phyloP scores from a whole-genome alignment of 2,113 vertebrate species.

The Phainopepla nitens region DNA sequence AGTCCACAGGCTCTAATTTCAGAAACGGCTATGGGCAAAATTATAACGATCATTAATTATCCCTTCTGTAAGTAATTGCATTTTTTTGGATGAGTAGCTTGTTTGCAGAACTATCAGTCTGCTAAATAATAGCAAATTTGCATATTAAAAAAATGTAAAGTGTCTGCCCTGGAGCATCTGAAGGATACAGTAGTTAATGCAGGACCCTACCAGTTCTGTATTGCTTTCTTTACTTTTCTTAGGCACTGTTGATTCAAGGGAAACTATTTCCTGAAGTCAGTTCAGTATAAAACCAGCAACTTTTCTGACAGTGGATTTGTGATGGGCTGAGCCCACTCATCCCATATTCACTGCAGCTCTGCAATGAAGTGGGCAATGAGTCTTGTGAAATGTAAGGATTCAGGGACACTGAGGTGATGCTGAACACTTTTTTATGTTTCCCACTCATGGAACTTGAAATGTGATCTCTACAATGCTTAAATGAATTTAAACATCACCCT shows the following conservation, averaged over 20 bases:
- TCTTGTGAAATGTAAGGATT: not conserved
- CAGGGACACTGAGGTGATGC: not conserved
- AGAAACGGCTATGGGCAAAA: not conserved
- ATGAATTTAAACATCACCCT: not conserved
- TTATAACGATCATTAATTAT: not conserved
- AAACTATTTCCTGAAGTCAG: not conserved
- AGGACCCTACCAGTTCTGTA: not conserved
- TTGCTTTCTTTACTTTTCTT: not conserved
- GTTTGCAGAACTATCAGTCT: not conserved
- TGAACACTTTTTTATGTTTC: not conserved
- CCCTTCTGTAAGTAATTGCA: not conserved
- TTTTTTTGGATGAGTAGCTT: not conserved
- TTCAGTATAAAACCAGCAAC: not conserved
- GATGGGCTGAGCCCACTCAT: not conserved
- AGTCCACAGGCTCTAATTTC: not conserved
- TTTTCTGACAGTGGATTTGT: not conserved
- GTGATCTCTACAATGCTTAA: not conserved
- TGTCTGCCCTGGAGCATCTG: not conserved
- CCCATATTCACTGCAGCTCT: not conserved
- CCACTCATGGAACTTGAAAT: not conserved
- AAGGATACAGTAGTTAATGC: not conserved
- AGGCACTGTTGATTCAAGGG: not conserved
- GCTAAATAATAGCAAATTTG: not conserved
- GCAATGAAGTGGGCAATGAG: not conserved
- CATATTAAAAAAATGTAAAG: not conserved